Conservation (phyloP, 2,888 invertebrate species). For the Atethmia centrago region DNA sequence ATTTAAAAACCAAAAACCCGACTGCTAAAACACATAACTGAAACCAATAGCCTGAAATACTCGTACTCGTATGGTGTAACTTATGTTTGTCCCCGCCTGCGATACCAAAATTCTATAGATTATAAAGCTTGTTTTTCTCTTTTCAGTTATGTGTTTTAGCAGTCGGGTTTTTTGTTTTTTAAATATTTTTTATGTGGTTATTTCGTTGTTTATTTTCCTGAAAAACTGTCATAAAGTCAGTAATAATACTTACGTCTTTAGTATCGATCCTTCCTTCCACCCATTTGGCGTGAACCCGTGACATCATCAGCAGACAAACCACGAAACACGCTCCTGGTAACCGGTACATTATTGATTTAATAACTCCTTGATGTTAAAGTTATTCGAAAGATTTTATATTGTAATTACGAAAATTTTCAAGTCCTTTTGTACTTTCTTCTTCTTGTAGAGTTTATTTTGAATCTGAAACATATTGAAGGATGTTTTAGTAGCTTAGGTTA, state of each 20-base stretch:
- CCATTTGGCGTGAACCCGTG: slow-evolving; percentile 86
- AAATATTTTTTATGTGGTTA: neutral
- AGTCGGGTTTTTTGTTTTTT: too few species aligned
- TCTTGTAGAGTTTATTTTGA: neutral
- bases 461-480: slow-evolving; percentile 27
- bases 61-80: too few species aligned
- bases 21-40: too few species aligned
- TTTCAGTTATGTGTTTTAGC: too few species aligned
- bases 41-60: too few species aligned
- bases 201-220: neutral
- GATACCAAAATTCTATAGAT: too few species aligned
- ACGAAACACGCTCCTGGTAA: slow-evolving; percentile 69
- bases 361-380: slow-evolving; percentile 3
- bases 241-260: slow-evolving; percentile 85
- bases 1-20: too few species aligned
- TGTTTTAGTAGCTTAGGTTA: neutral
- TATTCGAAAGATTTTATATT: neutral
- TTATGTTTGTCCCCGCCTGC: too few species aligned
- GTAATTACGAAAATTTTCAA: neutral
- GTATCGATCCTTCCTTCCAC: slow-evolving; percentile 92
- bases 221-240: neutral
- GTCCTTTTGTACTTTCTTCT: slow-evolving; percentile 17
- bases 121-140: too few species aligned
- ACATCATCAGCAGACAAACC: slow-evolving; percentile 66
- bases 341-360: slow-evolving; percentile 76